These are phyloP conservation scores for Schizothorax lantsangensis DNA, from an alignment of 2,797 vertebrate genomes.

Conservation along the genomic window DNA sequence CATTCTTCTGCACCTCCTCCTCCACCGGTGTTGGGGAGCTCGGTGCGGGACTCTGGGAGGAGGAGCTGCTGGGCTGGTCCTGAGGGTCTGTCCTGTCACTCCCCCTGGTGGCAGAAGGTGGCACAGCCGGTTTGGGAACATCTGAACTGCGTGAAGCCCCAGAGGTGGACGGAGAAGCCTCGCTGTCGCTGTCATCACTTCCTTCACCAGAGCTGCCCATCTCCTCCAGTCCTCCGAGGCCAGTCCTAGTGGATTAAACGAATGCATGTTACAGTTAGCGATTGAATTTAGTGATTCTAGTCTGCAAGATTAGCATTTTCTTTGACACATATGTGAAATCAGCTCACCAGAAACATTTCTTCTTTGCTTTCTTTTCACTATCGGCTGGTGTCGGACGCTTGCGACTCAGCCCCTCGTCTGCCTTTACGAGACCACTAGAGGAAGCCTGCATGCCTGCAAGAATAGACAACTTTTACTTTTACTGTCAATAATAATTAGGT, in stretches of 20 bases:
- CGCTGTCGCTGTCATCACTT: slow-evolving; percentile 65
- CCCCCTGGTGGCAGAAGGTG: neutral
- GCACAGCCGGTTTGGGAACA: neutral
- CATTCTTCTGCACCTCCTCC: neutral
- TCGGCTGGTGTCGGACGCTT: slow-evolving; percentile 72
- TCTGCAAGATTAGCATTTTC: neutral
- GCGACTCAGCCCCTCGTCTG: slow-evolving; percentile 65
- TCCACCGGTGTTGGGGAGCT: slow-evolving; percentile 36
- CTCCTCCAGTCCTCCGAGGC: slow-evolving; percentile 74
- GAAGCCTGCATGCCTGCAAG: slow-evolving; percentile 85
- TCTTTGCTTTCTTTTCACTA: slow-evolving; percentile 69
- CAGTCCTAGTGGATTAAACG: slow-evolving; percentile 65
- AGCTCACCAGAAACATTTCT: slow-evolving; percentile 85
- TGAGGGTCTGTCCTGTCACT: slow-evolving; percentile 6
- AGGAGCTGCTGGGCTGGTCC: slow-evolving; percentile 47
- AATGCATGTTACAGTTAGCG: neutral
- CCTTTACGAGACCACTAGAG: slow-evolving; percentile 78
- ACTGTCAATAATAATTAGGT: neutral
- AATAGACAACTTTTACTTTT: neutral
- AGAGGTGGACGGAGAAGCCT: slow-evolving; percentile 52
- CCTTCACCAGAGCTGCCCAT: slow-evolving; percentile 75
- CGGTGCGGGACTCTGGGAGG: slow-evolving; percentile 24
- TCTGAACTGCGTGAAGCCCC: slow-evolving; percentile 27
- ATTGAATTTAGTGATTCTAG: neutral
- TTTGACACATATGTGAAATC: neutral